Conservation (phyloP, 1,140 invertebrate genomes). For the Lethrus apterus region DNA sequence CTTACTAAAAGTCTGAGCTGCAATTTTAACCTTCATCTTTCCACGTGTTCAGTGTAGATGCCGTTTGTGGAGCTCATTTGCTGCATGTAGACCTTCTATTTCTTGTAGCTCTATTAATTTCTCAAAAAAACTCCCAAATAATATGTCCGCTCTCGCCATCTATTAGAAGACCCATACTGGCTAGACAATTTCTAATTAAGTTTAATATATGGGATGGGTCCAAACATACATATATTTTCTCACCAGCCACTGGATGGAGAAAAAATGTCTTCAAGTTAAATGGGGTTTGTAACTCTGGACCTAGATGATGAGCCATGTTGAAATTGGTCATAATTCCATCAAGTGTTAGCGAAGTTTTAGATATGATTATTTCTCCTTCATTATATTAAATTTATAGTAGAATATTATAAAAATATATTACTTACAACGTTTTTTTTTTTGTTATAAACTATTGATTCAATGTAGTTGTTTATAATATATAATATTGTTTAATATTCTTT, state of each 20-base stretch:
- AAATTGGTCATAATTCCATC: slow-evolving; percentile 32
- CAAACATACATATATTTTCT: slow-evolving; percentile 11
- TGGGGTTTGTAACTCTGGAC: slow-evolving; percentile 18
- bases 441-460: too few species aligned
- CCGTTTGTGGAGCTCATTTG: slow-evolving; percentile 26
- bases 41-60: slow-evolving; percentile 28
- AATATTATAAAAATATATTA: too few species aligned
- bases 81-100: slow-evolving; percentile 21
- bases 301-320: slow-evolving; percentile 23
- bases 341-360: slow-evolving; percentile 32
- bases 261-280: slow-evolving; percentile 6
- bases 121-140: slow-evolving; percentile 21
- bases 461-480: too few species aligned
- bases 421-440: too few species aligned
- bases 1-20: slow-evolving; percentile 29
- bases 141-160: slow-evolving; percentile 10
- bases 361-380: too few species aligned
- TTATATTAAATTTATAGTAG: too few species aligned
- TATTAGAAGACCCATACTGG: slow-evolving; percentile 1
- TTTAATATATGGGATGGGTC: slow-evolving; percentile 21
- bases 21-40: slow-evolving; percentile 33
- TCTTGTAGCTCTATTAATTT: slow-evolving; percentile 21
- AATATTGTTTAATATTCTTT: too few species aligned
- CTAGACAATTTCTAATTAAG: slow-evolving; percentile 20
- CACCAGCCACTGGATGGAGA: slow-evolving; percentile 10